Evolutionary conservation across 2,113 vertebrate species (phyloP).

Genomic region (Tiliqua scincoides): DNA sequence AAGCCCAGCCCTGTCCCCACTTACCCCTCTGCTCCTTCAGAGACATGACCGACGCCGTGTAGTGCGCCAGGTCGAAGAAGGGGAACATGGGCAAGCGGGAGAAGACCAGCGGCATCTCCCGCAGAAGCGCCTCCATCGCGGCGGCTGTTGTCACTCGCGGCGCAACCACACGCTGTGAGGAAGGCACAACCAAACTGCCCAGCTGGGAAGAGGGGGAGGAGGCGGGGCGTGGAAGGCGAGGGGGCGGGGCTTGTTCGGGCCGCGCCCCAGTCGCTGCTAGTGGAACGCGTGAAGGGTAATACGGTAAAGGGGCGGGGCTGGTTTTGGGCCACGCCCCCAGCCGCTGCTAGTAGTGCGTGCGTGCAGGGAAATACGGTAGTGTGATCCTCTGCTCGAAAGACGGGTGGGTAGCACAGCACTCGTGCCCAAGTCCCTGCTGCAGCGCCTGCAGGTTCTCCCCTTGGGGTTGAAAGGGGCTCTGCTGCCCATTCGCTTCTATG

Average conservation of each 20-base stretch:
- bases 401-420: neutral
- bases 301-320: neutral
- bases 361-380: neutral
- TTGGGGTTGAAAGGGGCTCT: too few relatives aligned
- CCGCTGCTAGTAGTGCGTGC: neutral
- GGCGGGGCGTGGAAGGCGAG: neutral
- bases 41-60: slow-evolving; percentile 87
- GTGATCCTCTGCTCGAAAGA: neutral
- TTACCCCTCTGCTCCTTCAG: slow-evolving; percentile 91
- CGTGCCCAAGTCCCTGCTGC: neutral
- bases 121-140: neutral
- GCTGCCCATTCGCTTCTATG: too few relatives aligned
- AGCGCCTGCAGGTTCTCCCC: too few relatives aligned
- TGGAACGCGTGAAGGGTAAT: neutral
- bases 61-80: slow-evolving; percentile 94
- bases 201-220: neutral
- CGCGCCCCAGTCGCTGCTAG: neutral
- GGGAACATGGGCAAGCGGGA: slow-evolving; percentile 90
- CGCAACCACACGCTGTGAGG: neutral
- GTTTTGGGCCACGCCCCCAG: neutral
- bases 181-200: neutral
- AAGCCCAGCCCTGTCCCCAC: neutral
- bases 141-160: neutral
- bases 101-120: slow-evolving; percentile 79
- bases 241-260: neutral